Evolutionary conservation across 2,797 vertebrate genomes (phyloP).

Genomic region (Caiman crocodilus): DNA sequence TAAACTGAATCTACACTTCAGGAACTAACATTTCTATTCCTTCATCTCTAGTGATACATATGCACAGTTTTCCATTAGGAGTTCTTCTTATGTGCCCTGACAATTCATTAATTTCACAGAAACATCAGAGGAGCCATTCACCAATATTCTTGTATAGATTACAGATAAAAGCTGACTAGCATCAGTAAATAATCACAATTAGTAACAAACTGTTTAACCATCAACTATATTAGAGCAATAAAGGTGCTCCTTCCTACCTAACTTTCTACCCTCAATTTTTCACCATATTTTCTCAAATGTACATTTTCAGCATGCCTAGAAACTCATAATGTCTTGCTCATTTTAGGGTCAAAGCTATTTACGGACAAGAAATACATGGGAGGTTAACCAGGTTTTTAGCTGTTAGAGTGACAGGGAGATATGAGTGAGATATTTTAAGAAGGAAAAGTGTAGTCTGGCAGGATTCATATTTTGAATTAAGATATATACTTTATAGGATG

Average conservation of each 20-base stretch:
- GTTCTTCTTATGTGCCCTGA: background rate
- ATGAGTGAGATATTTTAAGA: background rate
- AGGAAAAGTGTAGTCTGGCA: background rate
- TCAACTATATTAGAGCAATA: background rate
- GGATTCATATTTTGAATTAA: background rate
- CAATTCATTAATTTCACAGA: background rate
- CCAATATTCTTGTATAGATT: background rate
- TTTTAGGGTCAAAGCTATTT: background rate
- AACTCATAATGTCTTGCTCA: background rate
- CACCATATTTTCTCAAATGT: background rate
- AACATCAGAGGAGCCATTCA: background rate
- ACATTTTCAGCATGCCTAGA: background rate
- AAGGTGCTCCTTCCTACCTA: background rate
- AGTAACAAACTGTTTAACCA: background rate
- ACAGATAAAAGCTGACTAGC: fast-evolving
- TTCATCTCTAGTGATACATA: background rate
- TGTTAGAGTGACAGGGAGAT: background rate
- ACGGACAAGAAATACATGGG: background rate
- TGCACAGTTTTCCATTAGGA: background rate
- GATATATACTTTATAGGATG: background rate
- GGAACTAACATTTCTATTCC: background rate
- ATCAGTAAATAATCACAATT: background rate
- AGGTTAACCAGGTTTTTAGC: background rate
- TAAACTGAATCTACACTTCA: background rate
- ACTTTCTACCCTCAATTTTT: background rate